Evolutionary conservation across 2,888 invertebrate genomes (phyloP), one percentile per base, ranked within the genome.

Genomic region (Omphaloscelis lunosa): DNA sequence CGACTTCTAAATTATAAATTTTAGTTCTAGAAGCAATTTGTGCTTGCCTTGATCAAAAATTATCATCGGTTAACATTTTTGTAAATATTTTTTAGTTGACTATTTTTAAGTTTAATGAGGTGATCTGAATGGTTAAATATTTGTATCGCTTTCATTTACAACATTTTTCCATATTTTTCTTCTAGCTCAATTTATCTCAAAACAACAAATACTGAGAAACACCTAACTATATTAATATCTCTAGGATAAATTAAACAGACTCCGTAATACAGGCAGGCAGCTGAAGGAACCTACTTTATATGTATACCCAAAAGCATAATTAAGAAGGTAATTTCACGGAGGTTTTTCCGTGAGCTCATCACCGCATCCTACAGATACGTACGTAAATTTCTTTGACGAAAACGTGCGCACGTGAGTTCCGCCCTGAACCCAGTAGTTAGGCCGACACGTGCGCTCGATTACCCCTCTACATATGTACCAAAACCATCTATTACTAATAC

Each of bases 351-450:
- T 67, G 81, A 59, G 75, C 75, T 85, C 82, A 82, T 82, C 85
- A 85, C 82, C 66, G 66, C 67, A 56, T 58, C 51, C 39, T 59
- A 81, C 75, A 82, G 70, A 63, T 71, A 75, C 59, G 71, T 85
- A 85, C 86, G 83, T 83, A 83, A 83, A 85, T 83, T 83, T 83
- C 77, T 83, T 83, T 82, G 77, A 82, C 72, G 86, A 72, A 77
- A 86, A 86, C 69, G 83, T 51, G 77, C 83, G 77, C 83, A 85
- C 83, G 83, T 83, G 86, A 77, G 77, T 70, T 72, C 83, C 86
- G 65, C 17, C 68, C 65, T 58, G 68, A 69, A 62, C 72, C 41
- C 58, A 72, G 77, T 69, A 83, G 83, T 83, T 86, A 77, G 77
- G 62, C 27, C 51, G 61, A 72, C 70, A 67, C 86, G 86, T 83